Percentiles rank a stretch among this genome's conserved stretches.
These are phyloP conservation scores for Serranus cabrilla DNA, from an alignment of 2,797 vertebrate species.

Conservation along the genomic window DNA sequence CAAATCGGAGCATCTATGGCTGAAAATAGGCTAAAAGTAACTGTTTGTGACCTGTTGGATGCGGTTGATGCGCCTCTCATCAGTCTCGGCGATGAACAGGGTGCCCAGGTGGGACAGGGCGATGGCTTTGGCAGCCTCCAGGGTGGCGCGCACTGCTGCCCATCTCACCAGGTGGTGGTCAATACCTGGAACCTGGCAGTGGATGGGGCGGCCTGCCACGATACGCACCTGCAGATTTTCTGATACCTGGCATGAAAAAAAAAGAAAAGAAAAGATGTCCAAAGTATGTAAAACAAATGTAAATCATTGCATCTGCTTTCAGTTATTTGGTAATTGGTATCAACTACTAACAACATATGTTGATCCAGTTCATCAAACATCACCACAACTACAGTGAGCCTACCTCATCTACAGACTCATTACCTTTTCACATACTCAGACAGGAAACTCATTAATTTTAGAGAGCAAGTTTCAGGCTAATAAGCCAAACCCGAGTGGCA, in stretches of 20 bases:
- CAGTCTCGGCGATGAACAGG: slow-evolving; percentile 96
- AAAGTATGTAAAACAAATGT: background rate
- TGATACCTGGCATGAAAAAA: slow-evolving; percentile 84
- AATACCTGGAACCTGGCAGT: slow-evolving; percentile 96
- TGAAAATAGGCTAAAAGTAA: background rate
- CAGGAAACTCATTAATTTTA: slow-evolving; percentile 44
- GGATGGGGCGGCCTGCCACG: slow-evolving; percentile 95
- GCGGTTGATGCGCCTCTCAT: slow-evolving; percentile 96
- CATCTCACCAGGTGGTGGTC: slow-evolving; percentile 95
- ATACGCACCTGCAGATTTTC: slow-evolving; percentile 93
- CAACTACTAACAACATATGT: background rate
- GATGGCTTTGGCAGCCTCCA: slow-evolving; percentile 95
- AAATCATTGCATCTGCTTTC: background rate
- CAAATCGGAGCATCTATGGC: background rate
- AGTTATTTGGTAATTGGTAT: background rate
- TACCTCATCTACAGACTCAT: slow-evolving; percentile 37
- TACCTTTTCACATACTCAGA: slow-evolving; percentile 38
- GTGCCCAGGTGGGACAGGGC: slow-evolving; percentile 93
- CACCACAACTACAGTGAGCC: background rate
- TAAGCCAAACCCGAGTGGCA: slow-evolving; percentile 30
- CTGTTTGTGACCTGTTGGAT: slow-evolving; percentile 91
- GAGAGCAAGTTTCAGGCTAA: slow-evolving; percentile 22
- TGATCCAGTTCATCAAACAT: slow-evolving; percentile 20
- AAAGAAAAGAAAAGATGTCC: background rate
- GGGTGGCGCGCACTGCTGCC: slow-evolving; percentile 93